Evolutionary conservation across 2,113 vertebrate genomes (phyloP).

Genomic region (Phrynosoma blainvillii): DNA sequence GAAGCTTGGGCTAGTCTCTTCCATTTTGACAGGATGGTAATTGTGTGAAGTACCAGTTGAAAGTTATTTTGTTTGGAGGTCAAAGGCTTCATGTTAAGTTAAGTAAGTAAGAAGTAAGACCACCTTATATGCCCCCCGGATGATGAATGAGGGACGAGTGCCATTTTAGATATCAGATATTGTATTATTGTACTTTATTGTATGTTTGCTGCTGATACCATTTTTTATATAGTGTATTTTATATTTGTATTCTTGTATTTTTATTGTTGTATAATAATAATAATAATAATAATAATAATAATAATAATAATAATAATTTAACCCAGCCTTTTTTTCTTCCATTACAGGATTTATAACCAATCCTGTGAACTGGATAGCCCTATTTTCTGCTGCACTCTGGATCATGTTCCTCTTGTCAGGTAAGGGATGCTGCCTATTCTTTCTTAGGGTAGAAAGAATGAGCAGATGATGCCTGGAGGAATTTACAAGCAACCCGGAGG

Average conservation of each 20-base stretch:
- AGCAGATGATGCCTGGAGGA: rapidly evolving
- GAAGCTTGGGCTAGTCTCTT: background rate
- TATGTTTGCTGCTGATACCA: too few relatives aligned
- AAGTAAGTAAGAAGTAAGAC: too few relatives aligned
- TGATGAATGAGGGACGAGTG: too few relatives aligned
- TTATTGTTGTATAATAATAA: too few relatives aligned
- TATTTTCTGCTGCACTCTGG: constrained; percentile 81
- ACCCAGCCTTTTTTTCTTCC: background rate
- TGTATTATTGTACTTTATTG: too few relatives aligned
- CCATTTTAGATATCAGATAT: too few relatives aligned
- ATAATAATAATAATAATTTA: too few relatives aligned
- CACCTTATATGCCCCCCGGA: too few relatives aligned
- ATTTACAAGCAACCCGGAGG: background rate
- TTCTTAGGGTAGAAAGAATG: background rate
- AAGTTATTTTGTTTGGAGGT: background rate
- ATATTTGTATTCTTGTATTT: too few relatives aligned
- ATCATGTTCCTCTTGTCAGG: constrained; percentile 87
- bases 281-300: too few relatives aligned
- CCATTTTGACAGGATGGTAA: background rate
- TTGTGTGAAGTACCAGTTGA: background rate
- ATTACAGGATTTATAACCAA: constrained; percentile 82
- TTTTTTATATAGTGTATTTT: too few relatives aligned
- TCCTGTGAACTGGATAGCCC: constrained; percentile 76
- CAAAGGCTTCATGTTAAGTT: background rate
- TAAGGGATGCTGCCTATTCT: constrained; percentile 33